phyloP scores from a whole-genome alignment of 2,797 vertebrate species.

The Gadopsis bispinosus region DNA sequence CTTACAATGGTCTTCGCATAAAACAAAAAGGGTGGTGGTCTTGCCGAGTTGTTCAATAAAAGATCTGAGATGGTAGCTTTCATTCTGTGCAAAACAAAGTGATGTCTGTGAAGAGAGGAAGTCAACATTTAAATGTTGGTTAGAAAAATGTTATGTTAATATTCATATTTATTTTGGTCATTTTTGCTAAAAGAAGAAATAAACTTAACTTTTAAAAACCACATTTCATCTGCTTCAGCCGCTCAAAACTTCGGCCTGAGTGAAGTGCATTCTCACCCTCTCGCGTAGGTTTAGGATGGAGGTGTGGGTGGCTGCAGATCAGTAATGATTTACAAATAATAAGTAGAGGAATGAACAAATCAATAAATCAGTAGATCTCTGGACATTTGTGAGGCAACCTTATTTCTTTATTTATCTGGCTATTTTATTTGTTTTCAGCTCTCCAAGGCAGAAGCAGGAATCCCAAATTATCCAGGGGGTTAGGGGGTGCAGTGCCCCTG shows the following conservation, averaged over 20 bases:
- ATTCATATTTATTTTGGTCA: neutral
- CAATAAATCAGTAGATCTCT: slow-evolving; percentile 86
- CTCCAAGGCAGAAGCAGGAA: slow-evolving; percentile 88
- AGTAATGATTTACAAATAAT: slow-evolving; percentile 86
- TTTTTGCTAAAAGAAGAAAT: slow-evolving; percentile 11
- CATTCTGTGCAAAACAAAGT: slow-evolving; percentile 14
- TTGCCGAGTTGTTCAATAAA: slow-evolving; percentile 4
- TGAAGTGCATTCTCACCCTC: slow-evolving; percentile 35
- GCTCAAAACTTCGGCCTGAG: slow-evolving; percentile 42
- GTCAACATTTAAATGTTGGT: neutral
- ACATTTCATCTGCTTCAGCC: slow-evolving; percentile 9
- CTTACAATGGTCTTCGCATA: slow-evolving; percentile 27
- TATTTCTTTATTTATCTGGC: slow-evolving; percentile 81
- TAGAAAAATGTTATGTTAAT: neutral
- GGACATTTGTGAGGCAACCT: slow-evolving; percentile 78
- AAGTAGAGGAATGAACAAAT: slow-evolving; percentile 85
- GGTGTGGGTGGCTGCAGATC: slow-evolving; percentile 72
- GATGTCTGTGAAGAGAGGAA: slow-evolving; percentile 1
- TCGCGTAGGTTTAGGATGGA: slow-evolving; percentile 41
- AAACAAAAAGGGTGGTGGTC: slow-evolving; percentile 26
- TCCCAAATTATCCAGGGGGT: slow-evolving; percentile 92
- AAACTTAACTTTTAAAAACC: slow-evolving; percentile 44
- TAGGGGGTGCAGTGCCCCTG: slow-evolving; percentile 86
- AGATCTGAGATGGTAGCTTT: slow-evolving; percentile 16
- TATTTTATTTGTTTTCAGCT: slow-evolving; percentile 88